Evolutionary conservation across 2,113 vertebrate genomes (phyloP).

Genomic region (Scophthalmus maximus): DNA sequence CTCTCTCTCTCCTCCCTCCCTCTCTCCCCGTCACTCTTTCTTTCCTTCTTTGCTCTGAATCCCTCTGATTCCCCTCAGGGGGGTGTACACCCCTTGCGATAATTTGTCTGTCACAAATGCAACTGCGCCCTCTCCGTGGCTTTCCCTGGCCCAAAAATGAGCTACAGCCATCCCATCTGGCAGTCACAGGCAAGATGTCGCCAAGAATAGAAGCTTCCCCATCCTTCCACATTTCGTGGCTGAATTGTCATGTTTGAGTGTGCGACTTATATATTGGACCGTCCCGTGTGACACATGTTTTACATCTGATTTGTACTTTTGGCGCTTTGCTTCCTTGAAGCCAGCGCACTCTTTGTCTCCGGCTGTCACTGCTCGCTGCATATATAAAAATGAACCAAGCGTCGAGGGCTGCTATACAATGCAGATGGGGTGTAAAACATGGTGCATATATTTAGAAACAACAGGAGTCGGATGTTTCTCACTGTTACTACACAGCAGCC

Average conservation of each 20-base stretch:
- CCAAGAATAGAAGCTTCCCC: conserved; percentile 76
- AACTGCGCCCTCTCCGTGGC: conserved; percentile 67
- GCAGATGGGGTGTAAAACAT: conserved; percentile 49
- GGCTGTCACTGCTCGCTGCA: conserved; percentile 45
- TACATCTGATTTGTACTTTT: conserved; percentile 70
- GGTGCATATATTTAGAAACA: conserved; percentile 69
- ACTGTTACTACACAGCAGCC: conserved; percentile 33
- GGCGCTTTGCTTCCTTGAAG: conserved; percentile 39
- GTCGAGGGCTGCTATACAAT: conserved; percentile 44
- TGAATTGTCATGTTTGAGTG: conserved; percentile 71
- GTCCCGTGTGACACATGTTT: conserved; percentile 61
- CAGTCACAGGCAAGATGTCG: conserved; percentile 68
- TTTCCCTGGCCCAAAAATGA: conserved; percentile 71
- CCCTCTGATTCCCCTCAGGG: conserved; percentile 52
- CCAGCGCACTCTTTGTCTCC: conserved; percentile 47
- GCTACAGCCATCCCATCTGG: conserved; percentile 76
- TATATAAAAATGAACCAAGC: conserved; percentile 44
- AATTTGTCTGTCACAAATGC: conserved; percentile 79
- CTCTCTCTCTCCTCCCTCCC: conserved; percentile 40
- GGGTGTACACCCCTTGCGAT: conserved; percentile 64
- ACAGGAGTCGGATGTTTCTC: conserved; percentile 55
- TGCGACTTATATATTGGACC: conserved; percentile 67
- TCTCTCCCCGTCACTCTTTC: conserved; percentile 48
- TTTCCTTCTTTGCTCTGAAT: conserved; percentile 55
- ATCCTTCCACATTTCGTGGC: conserved; percentile 76